Base-by-base conservation (phyloP, 2,888 invertebrate genomes). In the Mimas tiliae region DNA sequence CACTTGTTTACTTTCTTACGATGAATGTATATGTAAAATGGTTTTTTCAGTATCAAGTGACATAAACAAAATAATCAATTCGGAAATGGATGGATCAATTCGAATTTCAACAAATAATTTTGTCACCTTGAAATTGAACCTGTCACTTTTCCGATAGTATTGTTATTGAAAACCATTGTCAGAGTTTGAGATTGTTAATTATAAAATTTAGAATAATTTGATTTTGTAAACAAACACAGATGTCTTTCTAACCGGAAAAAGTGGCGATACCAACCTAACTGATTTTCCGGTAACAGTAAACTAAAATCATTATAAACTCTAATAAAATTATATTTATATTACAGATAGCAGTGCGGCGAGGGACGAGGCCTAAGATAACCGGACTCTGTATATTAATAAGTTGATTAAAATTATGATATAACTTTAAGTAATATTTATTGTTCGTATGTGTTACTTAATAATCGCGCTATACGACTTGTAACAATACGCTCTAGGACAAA, bases 301-400 rank as follows among this genome's bases (percentile, higher is more conserved):
- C 27, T 27, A 27, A 27, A 27, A 27, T 27, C n/a, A n/a, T n/a
- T n/a, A n/a, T n/a, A n/a, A n/a, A 51, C 53, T 14, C 14, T 55
- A 34, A 19, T 27, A 27, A 27, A 63, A 14, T 63, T 67, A 38
- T 34, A 70, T 71, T 69, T 75, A 65, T 79, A 62, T 74, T 72
- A 64, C 89, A 89, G 89, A 90, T 77, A 85, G 79, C 82, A 81
- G 83, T 75, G 82, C 85, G 70, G 72, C 83, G 71, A 75, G 78
- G 65, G 89, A 90, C 78, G 92, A 91, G 84, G 91, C 92, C 88
- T 93, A 91, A 52, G 45, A 42, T 45, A 38, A 12, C 16, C 65
- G 47, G 55, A 47, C 47, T 42, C 48, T 58, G 33, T 65, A 34
- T 33, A 55, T 27, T 45, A 64, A 55, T 52, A 27, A 33, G 38